Conservation (phyloP, 2,113 vertebrate species). For the Hippoglossus stenolepis region DNA sequence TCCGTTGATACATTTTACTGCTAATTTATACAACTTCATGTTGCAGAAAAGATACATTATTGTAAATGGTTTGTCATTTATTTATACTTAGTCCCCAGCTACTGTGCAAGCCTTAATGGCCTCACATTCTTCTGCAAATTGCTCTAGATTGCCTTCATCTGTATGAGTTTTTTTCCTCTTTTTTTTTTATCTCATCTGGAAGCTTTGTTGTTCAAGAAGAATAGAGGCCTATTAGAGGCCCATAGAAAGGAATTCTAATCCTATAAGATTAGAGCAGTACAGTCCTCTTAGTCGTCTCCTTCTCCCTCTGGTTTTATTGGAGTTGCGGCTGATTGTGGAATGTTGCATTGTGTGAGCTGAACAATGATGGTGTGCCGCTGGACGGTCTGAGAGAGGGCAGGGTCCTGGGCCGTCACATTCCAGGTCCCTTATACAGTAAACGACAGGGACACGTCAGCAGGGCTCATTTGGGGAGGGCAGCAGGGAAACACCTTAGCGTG, state of each 20-base stretch:
- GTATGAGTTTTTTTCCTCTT: slow-evolving; percentile 27
- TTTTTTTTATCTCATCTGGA: slow-evolving; percentile 28
- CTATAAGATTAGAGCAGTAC: slow-evolving; percentile 50
- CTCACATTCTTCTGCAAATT: slow-evolving; percentile 58
- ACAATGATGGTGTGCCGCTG: slow-evolving; percentile 39
- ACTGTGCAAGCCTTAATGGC: slow-evolving; percentile 48
- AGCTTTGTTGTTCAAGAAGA: slow-evolving; percentile 65
- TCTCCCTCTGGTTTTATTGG: slow-evolving; percentile 34
- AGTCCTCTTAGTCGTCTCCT: slow-evolving; percentile 42
- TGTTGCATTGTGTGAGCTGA: slow-evolving; percentile 51
- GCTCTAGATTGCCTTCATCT: slow-evolving; percentile 60
- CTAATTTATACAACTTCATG: slow-evolving; percentile 26
- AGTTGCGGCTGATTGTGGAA: slow-evolving; percentile 57
- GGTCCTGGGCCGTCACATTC: slow-evolving; percentile 8
- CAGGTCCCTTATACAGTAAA: slow-evolving; percentile 6
- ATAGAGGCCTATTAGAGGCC: slow-evolving; percentile 45
- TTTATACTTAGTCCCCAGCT: slow-evolving; percentile 46
- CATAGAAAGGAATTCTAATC: slow-evolving; percentile 59
- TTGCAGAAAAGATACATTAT: slow-evolving; percentile 29
- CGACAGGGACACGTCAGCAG: not conserved
- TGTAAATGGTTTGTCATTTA: slow-evolving; percentile 44
- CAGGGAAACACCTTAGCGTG: not conserved
- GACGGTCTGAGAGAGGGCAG: slow-evolving; percentile 20
- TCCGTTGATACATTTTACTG: not conserved
- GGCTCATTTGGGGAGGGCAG: not conserved